Conservation (phyloP, 2,797 vertebrate genomes). For the Etheostoma nigrum region DNA sequence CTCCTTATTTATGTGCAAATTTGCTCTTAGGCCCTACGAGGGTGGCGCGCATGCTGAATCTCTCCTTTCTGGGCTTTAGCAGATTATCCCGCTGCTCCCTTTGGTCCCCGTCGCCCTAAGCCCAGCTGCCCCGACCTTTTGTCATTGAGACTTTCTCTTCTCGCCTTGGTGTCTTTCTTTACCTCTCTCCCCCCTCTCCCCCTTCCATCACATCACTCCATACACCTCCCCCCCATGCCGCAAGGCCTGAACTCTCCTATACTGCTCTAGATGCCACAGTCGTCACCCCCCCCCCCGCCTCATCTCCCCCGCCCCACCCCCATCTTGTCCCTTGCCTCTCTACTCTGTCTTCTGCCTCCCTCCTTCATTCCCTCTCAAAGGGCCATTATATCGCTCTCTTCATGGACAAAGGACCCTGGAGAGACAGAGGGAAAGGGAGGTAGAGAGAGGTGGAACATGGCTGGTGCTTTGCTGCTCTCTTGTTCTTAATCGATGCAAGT, state of each 20-base stretch:
- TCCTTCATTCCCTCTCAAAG: conserved; percentile 81
- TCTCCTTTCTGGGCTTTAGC: conserved; percentile 90
- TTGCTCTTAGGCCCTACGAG: conserved; percentile 87
- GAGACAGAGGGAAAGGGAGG: conserved; percentile 67
- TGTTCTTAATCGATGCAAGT: conserved; percentile 85
- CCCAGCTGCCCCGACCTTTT: conserved; percentile 93
- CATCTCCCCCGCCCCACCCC: conserved; percentile 52
- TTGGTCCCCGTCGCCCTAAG: conserved; percentile 88
- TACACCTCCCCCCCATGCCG: conserved; percentile 63
- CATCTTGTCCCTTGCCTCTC: conserved; percentile 69
- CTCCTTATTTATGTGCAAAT: conserved; percentile 94
- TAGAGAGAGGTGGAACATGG: conserved; percentile 66
- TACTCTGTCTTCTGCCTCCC: conserved; percentile 70
- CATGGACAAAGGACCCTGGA: conserved; percentile 85
- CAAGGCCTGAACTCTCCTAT: conserved; percentile 75
- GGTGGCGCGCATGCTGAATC: conserved; percentile 88
- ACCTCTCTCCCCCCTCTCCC: conserved; percentile 60
- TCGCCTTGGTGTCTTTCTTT: conserved; percentile 82
- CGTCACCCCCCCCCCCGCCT: conserved; percentile 38
- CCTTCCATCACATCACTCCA: conserved; percentile 51
- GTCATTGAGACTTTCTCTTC: conserved; percentile 88
- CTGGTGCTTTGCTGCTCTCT: conserved; percentile 78
- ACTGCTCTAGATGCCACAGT: conserved; percentile 74
- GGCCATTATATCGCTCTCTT: conserved; percentile 86
- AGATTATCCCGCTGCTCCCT: conserved; percentile 91